Evolutionary conservation across 2,888 invertebrate genomes (phyloP), one percentile per base, ranked within the genome.

Genomic region (Atrina japonica): DNA sequence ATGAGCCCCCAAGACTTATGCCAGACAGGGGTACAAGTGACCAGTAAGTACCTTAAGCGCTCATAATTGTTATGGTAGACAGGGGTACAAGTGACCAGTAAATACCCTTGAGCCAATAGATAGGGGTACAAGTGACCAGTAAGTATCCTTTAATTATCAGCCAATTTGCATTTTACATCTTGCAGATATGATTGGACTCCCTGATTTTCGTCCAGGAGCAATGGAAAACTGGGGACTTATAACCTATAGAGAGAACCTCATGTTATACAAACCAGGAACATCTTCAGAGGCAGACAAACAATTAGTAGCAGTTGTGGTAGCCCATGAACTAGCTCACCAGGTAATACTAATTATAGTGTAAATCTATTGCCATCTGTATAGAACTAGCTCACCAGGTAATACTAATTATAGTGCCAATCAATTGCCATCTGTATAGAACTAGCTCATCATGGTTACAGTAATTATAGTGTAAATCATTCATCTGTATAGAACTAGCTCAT

Each of bases 211-310:
- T 0, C 94, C 94, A 63, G 96, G 92, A 94, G 94, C 96, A 61
- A 95, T 95, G 96, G 97, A 96, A 88, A 96, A 96, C 88, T 96
- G 95, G 95, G 96, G 96, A 0, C 89, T 95, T n/a, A 93, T 96
- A 14, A 95, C 95, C 3, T 90, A 90, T 71, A 91, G 95, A 75
- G 96, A 96, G 88, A 93, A 94, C 0, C 93, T 93, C 0, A 88
- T 96, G 71, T 91, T 96, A 0, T 95, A 93, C 83, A 94, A 95
- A 63, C 92, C 93, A 59, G 93, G 93, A 0, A 92, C 94, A 92
- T 74, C 82, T 7, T 77, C 83, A 2, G 71, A 75, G 0, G 25
- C 45, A n/a, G 70, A 78, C 18, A 72, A 76, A 47, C 78, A 80
- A 53, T 60, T 75, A 7, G 77, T 84, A 7, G 80, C 78, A 0